These are phyloP conservation scores for Harpalus rufipes DNA, from an alignment of 2,888 invertebrate species.

Conservation along the genomic window DNA sequence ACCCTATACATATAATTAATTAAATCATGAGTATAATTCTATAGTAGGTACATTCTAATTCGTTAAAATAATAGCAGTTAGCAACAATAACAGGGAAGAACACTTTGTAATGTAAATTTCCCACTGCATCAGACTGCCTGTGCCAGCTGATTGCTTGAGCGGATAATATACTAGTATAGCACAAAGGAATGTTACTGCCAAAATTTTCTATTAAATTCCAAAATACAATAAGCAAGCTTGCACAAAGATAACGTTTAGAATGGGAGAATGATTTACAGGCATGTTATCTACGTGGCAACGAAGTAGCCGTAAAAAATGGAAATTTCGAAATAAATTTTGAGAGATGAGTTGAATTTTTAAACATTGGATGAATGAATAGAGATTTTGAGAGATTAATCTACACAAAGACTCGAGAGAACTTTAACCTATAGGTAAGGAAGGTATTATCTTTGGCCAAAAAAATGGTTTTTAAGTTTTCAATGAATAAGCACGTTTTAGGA, in stretches of 20 bases:
- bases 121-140: constrained; percentile 24
- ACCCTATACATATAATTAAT: constrained; percentile 3
- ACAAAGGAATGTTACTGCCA: constrained; percentile 44
- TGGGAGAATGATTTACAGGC: constrained; percentile 27
- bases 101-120: constrained; percentile 39
- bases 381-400: background rate
- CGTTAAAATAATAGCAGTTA: constrained; percentile 16
- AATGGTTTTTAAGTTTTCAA: too few relatives aligned
- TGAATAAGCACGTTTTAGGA: too few relatives aligned
- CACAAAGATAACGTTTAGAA: constrained; percentile 37
- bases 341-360: background rate
- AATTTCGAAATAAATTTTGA: constrained; percentile 21
- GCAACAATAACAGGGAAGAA: background rate
- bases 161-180: constrained; percentile 37
- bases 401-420: background rate
- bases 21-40: background rate
- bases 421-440: background rate
- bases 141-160: background rate
- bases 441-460: too few relatives aligned
- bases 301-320: constrained; percentile 10
- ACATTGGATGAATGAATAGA: background rate
- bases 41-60: background rate
- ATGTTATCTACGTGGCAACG: constrained; percentile 20
- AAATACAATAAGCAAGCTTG: constrained; percentile 48
- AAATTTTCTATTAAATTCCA: constrained; percentile 50